Percentiles rank a stretch among this genome's conserved stretches.
Evolutionary conservation across 1,140 invertebrate species (phyloP).

Genomic region (Paralvinella palmiformis): DNA sequence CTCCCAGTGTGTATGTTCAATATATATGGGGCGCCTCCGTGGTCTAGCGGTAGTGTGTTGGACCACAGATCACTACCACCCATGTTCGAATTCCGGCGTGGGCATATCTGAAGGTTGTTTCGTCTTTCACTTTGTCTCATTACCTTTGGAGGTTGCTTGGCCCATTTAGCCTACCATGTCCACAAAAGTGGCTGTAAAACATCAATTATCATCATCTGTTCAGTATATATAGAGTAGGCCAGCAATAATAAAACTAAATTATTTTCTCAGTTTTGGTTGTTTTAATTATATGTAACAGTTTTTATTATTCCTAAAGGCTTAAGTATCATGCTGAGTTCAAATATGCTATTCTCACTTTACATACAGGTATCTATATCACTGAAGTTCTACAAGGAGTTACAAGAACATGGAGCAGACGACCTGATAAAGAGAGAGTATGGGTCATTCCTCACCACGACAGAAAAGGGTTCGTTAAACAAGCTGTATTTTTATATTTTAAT

Average conservation of each 20-base stretch:
- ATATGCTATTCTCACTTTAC: conserved; percentile 12
- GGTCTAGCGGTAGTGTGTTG: too few species aligned
- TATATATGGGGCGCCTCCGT: too few species aligned
- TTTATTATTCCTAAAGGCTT: not conserved
- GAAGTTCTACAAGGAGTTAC: conserved; percentile 97
- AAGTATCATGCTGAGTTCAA: not conserved
- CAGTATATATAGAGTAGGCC: not conserved
- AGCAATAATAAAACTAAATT: not conserved
- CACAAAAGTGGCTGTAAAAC: too few species aligned
- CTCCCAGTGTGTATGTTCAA: too few species aligned
- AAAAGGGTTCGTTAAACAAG: conserved; percentile 64
- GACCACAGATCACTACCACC: too few species aligned
- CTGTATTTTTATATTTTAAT: too few species aligned
- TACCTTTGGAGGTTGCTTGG: too few species aligned
- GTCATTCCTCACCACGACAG: conserved; percentile 68
- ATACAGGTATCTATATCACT: conserved; percentile 90
- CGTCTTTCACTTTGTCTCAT: too few species aligned
- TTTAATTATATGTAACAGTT: not conserved
- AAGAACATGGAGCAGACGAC: conserved; percentile 96
- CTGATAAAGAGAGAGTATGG: conserved; percentile 88
- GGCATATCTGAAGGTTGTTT: too few species aligned
- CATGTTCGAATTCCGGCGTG: too few species aligned
- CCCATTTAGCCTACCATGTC: too few species aligned
- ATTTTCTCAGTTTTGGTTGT: not conserved
- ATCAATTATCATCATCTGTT: not conserved